Conservation (phyloP, 2,888 invertebrate species). For the Acleris holmiana region DNA sequence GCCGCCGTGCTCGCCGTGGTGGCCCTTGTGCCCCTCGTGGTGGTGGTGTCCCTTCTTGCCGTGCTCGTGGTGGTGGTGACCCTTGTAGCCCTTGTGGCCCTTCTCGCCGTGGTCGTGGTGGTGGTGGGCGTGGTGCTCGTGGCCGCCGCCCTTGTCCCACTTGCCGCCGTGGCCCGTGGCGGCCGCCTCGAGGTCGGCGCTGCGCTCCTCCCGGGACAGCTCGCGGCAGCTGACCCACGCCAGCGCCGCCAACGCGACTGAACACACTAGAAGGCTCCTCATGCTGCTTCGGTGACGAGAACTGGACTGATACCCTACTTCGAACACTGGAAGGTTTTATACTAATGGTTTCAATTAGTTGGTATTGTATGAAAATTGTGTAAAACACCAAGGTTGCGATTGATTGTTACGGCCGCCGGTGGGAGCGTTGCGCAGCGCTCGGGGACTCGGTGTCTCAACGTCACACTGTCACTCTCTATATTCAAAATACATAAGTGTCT, state of each 20-base stretch:
- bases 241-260: constrained; percentile 78
- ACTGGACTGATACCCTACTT: constrained; percentile 67
- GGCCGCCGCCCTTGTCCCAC: constrained; percentile 86
- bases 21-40: constrained; percentile 86
- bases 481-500: not conserved
- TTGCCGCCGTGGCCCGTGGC: constrained; percentile 76
- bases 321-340: constrained; percentile 70
- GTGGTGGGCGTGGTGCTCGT: constrained; percentile 86
- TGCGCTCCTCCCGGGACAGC: constrained; percentile 74
- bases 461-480: constrained; percentile 14
- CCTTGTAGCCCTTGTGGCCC: constrained; percentile 89
- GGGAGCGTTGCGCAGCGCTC: constrained; percentile 65
- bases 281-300: constrained; percentile 63
- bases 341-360: constrained; percentile 65
- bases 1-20: constrained; percentile 86
- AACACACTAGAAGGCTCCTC: constrained; percentile 69
- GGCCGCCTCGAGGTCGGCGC: constrained; percentile 82
- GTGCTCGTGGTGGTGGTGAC: constrained; percentile 86
- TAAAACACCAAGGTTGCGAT: constrained; percentile 77
- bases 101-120: constrained; percentile 88
- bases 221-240: constrained; percentile 82
- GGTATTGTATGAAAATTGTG: constrained; percentile 77
- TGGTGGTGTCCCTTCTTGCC: constrained; percentile 90
- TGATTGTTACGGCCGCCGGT: constrained; percentile 54
- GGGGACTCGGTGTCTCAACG: constrained; percentile 63